Conservation (phyloP, 2,888 invertebrate genomes). For the Eristalis tenax region DNA sequence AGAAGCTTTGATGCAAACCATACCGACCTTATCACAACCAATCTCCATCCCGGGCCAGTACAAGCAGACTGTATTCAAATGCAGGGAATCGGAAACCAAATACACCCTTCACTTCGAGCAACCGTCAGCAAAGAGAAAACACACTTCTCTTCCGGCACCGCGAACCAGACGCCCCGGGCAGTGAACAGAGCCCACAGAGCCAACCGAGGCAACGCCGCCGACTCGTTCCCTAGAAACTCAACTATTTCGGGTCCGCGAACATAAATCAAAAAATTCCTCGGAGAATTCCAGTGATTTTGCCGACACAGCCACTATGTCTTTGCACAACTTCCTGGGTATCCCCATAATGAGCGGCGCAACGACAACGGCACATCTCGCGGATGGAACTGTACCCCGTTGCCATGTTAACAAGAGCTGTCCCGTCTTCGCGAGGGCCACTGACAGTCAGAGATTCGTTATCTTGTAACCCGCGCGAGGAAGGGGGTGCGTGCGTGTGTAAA, state of each 20-base stretch:
- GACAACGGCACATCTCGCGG: neutral
- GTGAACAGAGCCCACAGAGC: neutral
- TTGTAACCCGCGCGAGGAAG: conserved; percentile 61
- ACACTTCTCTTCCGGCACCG: conserved; percentile 21
- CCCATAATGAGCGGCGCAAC: neutral
- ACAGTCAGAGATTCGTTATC: neutral
- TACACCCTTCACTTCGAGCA: conserved; percentile 5
- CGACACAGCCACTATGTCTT: conserved; percentile 41
- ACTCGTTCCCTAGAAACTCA: conserved; percentile 14
- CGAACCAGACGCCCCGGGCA: neutral
- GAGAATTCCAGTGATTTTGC: conserved; percentile 52
- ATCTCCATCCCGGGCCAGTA: neutral
- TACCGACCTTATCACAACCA: neutral
- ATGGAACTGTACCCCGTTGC: conserved; percentile 31
- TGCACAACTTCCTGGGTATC: conserved; percentile 48
- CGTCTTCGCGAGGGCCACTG: neutral
- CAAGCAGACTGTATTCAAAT: neutral
- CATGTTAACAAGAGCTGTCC: conserved; percentile 13
- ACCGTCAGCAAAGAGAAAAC: neutral
- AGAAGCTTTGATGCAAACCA: neutral
- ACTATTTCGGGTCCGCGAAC: conserved; percentile 43
- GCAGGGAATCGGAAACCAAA: conserved; percentile 9
- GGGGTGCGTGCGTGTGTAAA: conserved; percentile 39
- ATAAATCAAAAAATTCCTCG: conserved; percentile 55
- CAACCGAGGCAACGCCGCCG: conserved; percentile 20